Evolutionary conservation across 2,797 vertebrate species (phyloP), one percentile per base, ranked within the genome.

Genomic region (Cynopterus sphinx): DNA sequence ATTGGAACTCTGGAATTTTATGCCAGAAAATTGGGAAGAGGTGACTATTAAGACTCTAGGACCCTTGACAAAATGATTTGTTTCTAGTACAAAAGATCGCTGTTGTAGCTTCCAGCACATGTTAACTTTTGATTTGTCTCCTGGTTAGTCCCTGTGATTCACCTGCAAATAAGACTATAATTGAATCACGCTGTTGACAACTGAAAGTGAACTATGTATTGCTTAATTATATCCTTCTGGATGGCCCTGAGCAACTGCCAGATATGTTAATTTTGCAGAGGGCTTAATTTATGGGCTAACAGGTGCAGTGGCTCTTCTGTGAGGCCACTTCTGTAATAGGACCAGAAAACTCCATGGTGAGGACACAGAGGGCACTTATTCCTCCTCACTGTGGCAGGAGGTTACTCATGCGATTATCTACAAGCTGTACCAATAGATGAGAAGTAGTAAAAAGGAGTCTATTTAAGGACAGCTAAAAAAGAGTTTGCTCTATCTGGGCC

Each of bases 1-100:
- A 73, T 46, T 83, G 12, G 51, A 82, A 82, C 26, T 53, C 36
- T 4, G 65, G 59, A 57, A 77, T 94, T 95, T 91, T 86, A 28
- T 68, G 53, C 19, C 33, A 93, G 68, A 70, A 93, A 49, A 17
- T 43, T 79, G 26, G 43, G 24, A 92, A 77, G 39, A 81, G 9
- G 33, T 57, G 36, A 68, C 24, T 77, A 15, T 67, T 85, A 65
- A 67, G 36, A 81, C 31, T 31, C 59, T 17, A 71, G 70, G 49
- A 55, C 36, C 12, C 13, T 16, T 65, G n/a, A 95, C 49, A 91
- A 33, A 90, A 85, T 93, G 41, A 92, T 87, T 84, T 94, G n/a
- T 78, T 96, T 91, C 70, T 73, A 79, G 68, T 94, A 87, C 28
- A 94, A 94, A 95, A 95, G 88, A 79, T 9, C 53, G 63, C 59